Base-by-base conservation (phyloP, 1,140 invertebrate genomes). In the Aporrectodea caliginosa region DNA sequence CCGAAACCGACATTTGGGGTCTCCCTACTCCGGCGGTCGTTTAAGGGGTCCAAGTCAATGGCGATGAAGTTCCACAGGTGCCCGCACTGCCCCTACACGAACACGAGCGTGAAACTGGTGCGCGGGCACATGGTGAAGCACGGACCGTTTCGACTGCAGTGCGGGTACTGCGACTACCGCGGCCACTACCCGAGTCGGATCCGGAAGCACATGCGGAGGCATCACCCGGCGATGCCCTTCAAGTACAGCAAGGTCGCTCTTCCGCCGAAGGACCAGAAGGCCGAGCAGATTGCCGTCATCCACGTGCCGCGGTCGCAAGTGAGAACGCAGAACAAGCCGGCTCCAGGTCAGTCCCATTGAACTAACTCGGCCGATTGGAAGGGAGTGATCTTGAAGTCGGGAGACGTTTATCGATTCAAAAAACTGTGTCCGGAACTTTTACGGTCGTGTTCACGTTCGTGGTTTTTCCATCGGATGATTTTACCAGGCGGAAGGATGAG, bases 171-270 rank as follows among this genome's bases (percentile, higher is more conserved):
- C 73, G 35, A 68, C 31, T 75, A 34, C 68, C 32, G 58, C 22
- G 73, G 31, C 35, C 69, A 75, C 73, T 79, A 79, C 58, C 79
- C 79, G n/a, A 75, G 73, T 32, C 73, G 35, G 22, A 74, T 79
- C 1, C n/a, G 43, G n/a, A 74, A 75, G 29, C 79, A 79, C 79
- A 78, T 32, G n/a, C 30, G 32, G 30, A n/a, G 29, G n/a, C 68
- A 78, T 2, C 77, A 78, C 68, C 58, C 30, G 29, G 70, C 2
- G 27, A n/a, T 32, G 35, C 16, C 69, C 22, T 71, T 78, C 68
- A 69, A 35, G 16, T 78, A 30, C 77, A 78, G 58, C 69, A 78
- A 78, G 27, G 32, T 78, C 29, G n/a, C 69, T 1, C 43, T 58
- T 58, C 43, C 43, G 6, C 43, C 43, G 43, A 58, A 58, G 22